A percentile compares a stretch with the other conserved stretches of the same genome.
Evolutionary conservation across 1,140 invertebrate species (phyloP).

Genomic region (Heterodera carotae): DNA sequence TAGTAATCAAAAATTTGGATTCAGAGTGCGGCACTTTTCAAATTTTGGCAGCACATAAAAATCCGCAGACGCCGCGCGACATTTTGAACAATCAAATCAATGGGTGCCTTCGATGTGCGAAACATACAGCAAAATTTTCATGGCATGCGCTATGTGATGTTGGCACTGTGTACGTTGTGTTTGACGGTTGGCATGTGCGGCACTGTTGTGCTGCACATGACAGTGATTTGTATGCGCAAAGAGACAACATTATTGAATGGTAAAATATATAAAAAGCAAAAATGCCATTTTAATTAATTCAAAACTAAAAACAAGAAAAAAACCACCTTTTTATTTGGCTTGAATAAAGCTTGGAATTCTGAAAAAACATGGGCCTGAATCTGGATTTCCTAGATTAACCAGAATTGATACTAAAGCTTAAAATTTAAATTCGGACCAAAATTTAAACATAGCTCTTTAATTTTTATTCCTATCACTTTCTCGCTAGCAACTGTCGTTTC

Average conservation of each 20-base stretch:
- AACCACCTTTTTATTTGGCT: too few species aligned
- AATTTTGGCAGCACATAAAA: too few species aligned
- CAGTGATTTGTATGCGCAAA: neutral
- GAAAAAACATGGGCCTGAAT: too few species aligned
- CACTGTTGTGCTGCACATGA: neutral
- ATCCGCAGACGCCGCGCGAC: too few species aligned
- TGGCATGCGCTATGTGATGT: neutral
- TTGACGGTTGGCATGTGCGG: slow-evolving; percentile 1
- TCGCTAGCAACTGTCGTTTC: neutral
- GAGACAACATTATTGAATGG: neutral
- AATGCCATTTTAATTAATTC: neutral
- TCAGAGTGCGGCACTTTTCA: too few species aligned
- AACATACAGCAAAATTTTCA: too few species aligned
- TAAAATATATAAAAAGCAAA: neutral
- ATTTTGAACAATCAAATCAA: too few species aligned
- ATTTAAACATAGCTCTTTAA: neutral
- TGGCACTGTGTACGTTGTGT: neutral
- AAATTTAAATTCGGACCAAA: neutral
- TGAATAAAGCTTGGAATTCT: too few species aligned
- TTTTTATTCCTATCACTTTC: neutral
- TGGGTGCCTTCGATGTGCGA: too few species aligned
- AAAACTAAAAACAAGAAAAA: neutral
- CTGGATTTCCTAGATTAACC: too few species aligned
- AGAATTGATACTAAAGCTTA: too few species aligned
- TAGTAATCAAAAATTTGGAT: too few species aligned